Evolutionary conservation across 2,797 vertebrate genomes (phyloP).

Genomic region (Rhadinocentrus ornatus): DNA sequence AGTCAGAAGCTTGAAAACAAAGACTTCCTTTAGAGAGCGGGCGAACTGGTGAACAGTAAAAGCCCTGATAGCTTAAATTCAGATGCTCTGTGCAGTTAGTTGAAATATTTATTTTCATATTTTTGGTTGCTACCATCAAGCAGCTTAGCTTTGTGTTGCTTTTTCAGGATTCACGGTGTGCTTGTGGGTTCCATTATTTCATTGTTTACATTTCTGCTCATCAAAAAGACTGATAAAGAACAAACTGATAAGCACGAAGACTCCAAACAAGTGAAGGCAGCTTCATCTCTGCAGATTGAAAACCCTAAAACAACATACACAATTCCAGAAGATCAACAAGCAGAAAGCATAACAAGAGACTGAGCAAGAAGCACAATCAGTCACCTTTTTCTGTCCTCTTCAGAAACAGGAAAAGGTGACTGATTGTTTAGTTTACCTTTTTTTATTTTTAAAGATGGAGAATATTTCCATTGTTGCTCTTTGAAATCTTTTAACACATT

Average conservation of each 20-base stretch:
- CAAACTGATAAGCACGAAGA: slow-evolving; percentile 23
- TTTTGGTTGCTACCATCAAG: no score
- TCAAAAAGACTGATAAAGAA: slow-evolving; percentile 28
- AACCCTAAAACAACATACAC: slow-evolving; percentile 22
- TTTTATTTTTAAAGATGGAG: not conserved
- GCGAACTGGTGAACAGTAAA: not conserved
- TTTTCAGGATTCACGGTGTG: slow-evolving; percentile 17
- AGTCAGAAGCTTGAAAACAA: not conserved
- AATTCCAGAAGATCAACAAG: slow-evolving; percentile 18
- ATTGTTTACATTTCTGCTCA: not conserved
- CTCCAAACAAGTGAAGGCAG: not conserved
- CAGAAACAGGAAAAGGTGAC: slow-evolving; percentile 55
- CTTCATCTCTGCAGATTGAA: slow-evolving; percentile 18
- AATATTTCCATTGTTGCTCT: not conserved
- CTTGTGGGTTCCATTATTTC: not conserved
- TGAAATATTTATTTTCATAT: not conserved
- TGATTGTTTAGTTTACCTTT: not conserved
- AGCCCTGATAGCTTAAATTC: not conserved
- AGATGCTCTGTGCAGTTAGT: not conserved
- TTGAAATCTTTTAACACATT: not conserved
- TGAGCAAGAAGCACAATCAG: slow-evolving; percentile 30
- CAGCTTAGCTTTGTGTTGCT: slow-evolving; percentile 8
- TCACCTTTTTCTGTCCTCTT: slow-evolving; percentile 11
- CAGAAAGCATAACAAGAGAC: slow-evolving; percentile 18
- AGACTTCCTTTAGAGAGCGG: not conserved